Conservation (phyloP, 35 echinoderm and acorn worm genomes). For the Holothuria glaberrima region DNA sequence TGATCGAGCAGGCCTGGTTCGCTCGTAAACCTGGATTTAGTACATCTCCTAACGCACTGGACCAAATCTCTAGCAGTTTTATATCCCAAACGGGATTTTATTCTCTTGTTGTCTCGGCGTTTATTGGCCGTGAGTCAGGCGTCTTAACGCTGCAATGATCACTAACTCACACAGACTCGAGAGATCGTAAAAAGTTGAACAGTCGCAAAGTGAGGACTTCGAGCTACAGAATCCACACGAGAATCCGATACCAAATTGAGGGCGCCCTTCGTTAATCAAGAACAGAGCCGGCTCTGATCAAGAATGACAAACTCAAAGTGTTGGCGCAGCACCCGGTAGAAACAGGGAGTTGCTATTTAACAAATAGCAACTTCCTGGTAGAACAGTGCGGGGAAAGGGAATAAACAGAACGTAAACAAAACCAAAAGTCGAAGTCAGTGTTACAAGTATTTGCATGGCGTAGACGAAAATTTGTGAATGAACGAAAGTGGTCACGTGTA, state of each 20-base stretch:
- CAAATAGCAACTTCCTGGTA: too few relatives aligned
- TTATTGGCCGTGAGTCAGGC: conserved; percentile 62
- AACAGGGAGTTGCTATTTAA: too few relatives aligned
- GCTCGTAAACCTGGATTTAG: conserved; percentile 59
- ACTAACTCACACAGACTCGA: conserved; percentile 18
- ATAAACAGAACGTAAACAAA: too few relatives aligned
- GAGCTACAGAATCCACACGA: not conserved
- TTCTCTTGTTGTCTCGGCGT: conserved; percentile 55
- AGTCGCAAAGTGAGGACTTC: conserved; percentile 16
- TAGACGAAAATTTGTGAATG: too few relatives aligned
- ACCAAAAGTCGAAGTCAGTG: too few relatives aligned
- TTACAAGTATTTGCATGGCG: too few relatives aligned
- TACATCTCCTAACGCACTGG: conserved; percentile 36
- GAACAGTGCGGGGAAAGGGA: too few relatives aligned
- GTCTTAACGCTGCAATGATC: conserved; percentile 34
- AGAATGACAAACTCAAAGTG: too few relatives aligned
- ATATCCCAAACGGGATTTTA: conserved; percentile 56
- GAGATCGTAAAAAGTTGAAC: conserved; percentile 57
- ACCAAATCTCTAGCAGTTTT: conserved; percentile 51
- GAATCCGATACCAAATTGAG: not conserved
- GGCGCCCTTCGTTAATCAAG: not conserved
- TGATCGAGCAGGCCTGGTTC: not conserved
- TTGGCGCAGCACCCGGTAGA: too few relatives aligned
- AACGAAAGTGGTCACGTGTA: too few relatives aligned
- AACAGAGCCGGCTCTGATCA: too few relatives aligned